Base-by-base conservation (phyloP, 2,797 vertebrate species). In the Alfaro cultratus region DNA sequence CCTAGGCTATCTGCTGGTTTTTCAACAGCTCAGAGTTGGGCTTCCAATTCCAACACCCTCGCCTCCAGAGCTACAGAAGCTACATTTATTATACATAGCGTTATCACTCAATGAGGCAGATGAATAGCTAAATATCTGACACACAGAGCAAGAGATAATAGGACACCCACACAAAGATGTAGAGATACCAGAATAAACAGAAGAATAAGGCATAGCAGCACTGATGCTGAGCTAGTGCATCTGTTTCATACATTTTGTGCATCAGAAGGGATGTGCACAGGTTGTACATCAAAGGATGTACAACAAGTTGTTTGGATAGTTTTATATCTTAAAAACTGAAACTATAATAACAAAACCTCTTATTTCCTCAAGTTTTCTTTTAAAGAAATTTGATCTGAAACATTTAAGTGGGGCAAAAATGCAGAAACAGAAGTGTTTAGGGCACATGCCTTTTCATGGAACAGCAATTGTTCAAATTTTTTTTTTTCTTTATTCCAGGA, bases 401-500 rank as follows among this genome's bases (percentile, higher is more conserved):
- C 16, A 34, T 34, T 62, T 62, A 8, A 62, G n/a, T 29, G n/a
- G 26, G 12, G 12, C n/a, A 57, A 55, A 57, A 57, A n/a, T n/a
- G 23, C 26, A 55, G 13, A 29, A 57, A 29, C 55, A 13, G n/a
- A 13, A 57, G 12, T 5, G 9, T 29, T 57, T 4, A 29, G n/a
- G 2, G 26, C 4, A 29, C 11, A n/a, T 57, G 2, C n/a, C 11
- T 57, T 57, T 57, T 13, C n/a, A 29, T 12, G 1, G 53, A 9
- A 57, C 26, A 29, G 55, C 23, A 57, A 57, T 29, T 29, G 11
- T 29, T 5, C 10, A 57, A n/a, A 9, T 2, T 43, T 41, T 45
- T 77, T 10, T 16, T 34, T 93, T 80, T 43, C n/a, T n/a, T n/a
- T n/a, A n/a, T 45, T 45, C 12, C 85, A 99, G 98, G 92, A 80